Base-by-base conservation (phyloP, 1,140 invertebrate species). In the Oncopeltus fasciatus region DNA sequence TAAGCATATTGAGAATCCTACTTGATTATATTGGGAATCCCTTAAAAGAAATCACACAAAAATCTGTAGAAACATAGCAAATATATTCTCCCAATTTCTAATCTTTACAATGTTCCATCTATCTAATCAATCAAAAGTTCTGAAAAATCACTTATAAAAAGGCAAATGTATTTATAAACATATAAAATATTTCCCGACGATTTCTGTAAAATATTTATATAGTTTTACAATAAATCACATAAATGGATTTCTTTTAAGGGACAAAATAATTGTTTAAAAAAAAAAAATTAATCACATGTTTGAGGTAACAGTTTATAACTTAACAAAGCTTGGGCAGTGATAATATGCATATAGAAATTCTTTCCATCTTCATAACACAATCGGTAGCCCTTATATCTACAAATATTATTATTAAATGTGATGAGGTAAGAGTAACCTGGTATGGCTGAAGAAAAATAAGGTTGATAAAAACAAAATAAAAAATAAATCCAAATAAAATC, bases 261-360 rank as follows among this genome's bases (percentile, higher is more conserved):
- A 33, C 56, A 18, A 21, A n/a, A 57, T 18, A 57, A 57, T 44
- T 49, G 27, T 38, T 29, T 63, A 58, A 31, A 29, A 49, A 38
- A 31, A 49, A 57, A 49, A 63, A 63, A 57, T 43, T 26, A 63
- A 63, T 63, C 62, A 63, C 62, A 63, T 63, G 28, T 59, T 63
- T 57, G 62, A 63, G 62, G 62, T 63, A 63, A 63, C 62, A 63
- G 62, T 63, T 63, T 62, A 8, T 31, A 63, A 63, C 57, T 63
- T 63, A 63, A 63, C 56, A 44, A 63, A n/a, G n/a, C 38, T 18
- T 59, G 62, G 62, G 62, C 62, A 63, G 62, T 63, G 62, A 57
- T 26, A n/a, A n/a, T n/a, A n/a, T n/a, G n/a, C n/a, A 31, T 57
- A 38, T 27, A 61, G 29, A 62, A 33, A 43, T 62, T 62, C 31